Conservation (phyloP, 92 coral and sea anemone species). For the Virgularia gustaviana region DNA sequence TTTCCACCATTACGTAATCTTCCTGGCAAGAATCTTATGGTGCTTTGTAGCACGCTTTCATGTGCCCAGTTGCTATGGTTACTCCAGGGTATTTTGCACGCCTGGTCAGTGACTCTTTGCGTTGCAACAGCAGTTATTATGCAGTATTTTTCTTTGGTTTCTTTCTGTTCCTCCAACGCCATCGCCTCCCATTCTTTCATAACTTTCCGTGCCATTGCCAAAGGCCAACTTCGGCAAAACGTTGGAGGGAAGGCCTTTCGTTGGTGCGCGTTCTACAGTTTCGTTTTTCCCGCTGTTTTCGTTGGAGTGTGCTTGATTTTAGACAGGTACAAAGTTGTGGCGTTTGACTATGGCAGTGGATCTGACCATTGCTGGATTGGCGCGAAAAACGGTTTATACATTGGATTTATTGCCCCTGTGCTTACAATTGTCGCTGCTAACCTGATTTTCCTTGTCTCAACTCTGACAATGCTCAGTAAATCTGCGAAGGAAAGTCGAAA, state of each 20-base stretch:
- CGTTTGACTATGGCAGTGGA: neutral
- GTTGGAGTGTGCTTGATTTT: neutral
- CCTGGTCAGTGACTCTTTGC: neutral
- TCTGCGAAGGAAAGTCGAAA: neutral
- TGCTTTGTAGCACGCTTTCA: neutral
- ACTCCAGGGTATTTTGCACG: neutral
- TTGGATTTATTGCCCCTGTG: constrained; percentile 9
- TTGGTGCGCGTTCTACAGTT: neutral
- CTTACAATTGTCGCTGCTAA: neutral
- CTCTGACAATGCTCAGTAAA: neutral
- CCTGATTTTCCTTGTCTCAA: neutral
- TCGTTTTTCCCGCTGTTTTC: neutral
- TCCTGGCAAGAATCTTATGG: constrained; percentile 19
- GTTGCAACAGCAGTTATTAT: neutral
- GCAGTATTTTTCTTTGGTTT: neutral
- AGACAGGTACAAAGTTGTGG: neutral
- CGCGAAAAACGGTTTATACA: neutral
- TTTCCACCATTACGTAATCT: constrained; percentile 4
- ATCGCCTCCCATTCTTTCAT: constrained; percentile 1
- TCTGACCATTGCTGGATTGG: constrained; percentile 2
- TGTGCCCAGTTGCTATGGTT: constrained; percentile 9
- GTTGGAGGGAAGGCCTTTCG: neutral
- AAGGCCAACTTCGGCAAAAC: neutral
- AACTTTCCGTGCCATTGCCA: constrained; percentile 1
- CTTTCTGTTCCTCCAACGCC: neutral